These are phyloP conservation scores for Lordiphosa clarofinis DNA, from an alignment of 1,140 invertebrate species.

Conservation along the genomic window DNA sequence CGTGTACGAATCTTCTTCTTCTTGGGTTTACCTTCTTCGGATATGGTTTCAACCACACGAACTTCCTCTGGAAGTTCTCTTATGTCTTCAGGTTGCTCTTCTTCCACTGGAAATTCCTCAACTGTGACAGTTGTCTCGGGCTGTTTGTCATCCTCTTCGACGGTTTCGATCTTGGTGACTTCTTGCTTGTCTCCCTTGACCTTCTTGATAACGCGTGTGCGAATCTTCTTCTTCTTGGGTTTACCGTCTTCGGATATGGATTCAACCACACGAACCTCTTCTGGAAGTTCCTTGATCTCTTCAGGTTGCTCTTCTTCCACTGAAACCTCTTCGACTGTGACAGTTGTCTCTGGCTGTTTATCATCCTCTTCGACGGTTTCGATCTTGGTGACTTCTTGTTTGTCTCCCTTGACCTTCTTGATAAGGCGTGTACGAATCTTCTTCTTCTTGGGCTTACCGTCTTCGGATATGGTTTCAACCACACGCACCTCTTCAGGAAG, in stretches of 20 bases:
- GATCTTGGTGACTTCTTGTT: no score
- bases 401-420: conserved; percentile 1
- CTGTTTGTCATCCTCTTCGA: conserved; percentile 2
- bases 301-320: no score
- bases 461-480: no score
- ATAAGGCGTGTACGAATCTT: neutral
- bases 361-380: no score
- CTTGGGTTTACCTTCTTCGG: neutral
- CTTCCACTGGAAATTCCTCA: neutral
- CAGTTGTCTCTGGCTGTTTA: no score
- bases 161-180: conserved; percentile 3
- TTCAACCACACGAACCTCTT: no score
- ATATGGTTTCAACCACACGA: neutral
- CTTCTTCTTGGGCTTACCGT: no score
- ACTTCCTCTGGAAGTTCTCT: conserved; percentile 1
- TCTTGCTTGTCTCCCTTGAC: conserved; percentile 4
- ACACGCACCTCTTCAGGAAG: no score
- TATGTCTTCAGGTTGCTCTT: conserved; percentile 1
- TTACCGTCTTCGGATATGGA: no score
- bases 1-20: conserved; percentile 4
- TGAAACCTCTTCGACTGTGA: no score
- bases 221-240: neutral
- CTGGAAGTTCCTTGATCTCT: no score
- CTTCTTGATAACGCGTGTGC: conserved; percentile 2
- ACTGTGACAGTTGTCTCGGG: neutral